Conservation (phyloP, 2,888 invertebrate genomes). For the Iselma pallidipennis region DNA sequence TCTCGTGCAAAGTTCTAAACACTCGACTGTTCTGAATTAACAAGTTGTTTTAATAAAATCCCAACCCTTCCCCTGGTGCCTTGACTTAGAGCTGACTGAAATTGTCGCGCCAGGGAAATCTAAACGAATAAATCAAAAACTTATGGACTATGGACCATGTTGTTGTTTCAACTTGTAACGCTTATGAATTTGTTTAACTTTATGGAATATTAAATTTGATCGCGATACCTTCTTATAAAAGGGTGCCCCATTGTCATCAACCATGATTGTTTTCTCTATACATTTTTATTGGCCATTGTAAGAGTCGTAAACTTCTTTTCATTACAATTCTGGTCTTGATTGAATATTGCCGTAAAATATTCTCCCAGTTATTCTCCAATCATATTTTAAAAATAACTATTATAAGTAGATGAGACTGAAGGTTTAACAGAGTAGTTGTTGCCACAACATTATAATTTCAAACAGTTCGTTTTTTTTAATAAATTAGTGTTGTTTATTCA, state of each 20-base stretch:
- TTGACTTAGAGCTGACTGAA: constrained; percentile 34
- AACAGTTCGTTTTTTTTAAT: neutral
- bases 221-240: constrained; percentile 20
- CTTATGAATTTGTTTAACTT: constrained; percentile 49
- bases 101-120: constrained; percentile 50
- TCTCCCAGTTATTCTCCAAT: no score
- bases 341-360: neutral
- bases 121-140: constrained; percentile 54
- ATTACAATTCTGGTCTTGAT: neutral
- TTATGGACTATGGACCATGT: constrained; percentile 45
- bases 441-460: neutral
- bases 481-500: neutral
- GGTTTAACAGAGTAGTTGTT: no score
- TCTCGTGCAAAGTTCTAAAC: constrained; percentile 50
- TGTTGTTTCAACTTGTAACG: constrained; percentile 34
- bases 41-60: constrained; percentile 58
- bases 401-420: no score
- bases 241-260: neutral
- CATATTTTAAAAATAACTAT: no score
- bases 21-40: constrained; percentile 55
- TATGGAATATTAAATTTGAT: constrained; percentile 48
- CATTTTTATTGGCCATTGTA: neutral
- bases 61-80: constrained; percentile 51
- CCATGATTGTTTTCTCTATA: neutral
- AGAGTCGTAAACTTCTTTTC: neutral